Percentiles rank a stretch among this genome's conserved stretches.
Conservation (phyloP, 2,113 vertebrate species). For the Australoheros scitulus region DNA sequence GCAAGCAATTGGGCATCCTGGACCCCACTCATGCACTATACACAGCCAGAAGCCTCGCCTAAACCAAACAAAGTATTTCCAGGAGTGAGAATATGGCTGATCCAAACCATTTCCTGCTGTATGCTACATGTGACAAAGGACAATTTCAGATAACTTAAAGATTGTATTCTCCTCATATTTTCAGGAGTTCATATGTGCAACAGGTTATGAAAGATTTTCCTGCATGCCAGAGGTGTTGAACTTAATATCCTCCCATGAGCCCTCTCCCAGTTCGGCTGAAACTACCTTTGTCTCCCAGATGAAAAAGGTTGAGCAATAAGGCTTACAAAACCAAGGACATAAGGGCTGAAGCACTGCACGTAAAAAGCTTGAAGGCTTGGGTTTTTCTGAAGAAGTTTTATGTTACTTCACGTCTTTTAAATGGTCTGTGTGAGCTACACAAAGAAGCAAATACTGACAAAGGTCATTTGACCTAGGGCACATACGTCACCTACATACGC, state of each 20-base stretch:
- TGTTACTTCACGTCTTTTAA: not conserved
- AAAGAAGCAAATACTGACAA: not conserved
- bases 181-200: not conserved
- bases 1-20: too few relatives aligned
- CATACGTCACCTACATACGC: not conserved
- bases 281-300: slow-evolving; percentile 14
- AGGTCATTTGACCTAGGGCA: not conserved
- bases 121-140: not conserved
- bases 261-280: not conserved
- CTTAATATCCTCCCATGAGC: slow-evolving; percentile 14
- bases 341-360: not conserved
- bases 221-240: slow-evolving; percentile 25
- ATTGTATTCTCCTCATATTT: not conserved
- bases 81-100: not conserved
- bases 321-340: slow-evolving; percentile 1
- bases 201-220: slow-evolving; percentile 11
- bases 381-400: slow-evolving; percentile 1
- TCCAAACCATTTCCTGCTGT: not conserved
- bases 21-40: too few relatives aligned
- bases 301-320: slow-evolving; percentile 26
- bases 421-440: not conserved
- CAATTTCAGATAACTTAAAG: not conserved
- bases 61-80: too few relatives aligned
- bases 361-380: not conserved
- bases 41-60: too few relatives aligned